Evolutionary conservation across 1,140 invertebrate species (phyloP), one percentile per base, ranked within the genome.

Genomic region (Pollicipes pollicipes): DNA sequence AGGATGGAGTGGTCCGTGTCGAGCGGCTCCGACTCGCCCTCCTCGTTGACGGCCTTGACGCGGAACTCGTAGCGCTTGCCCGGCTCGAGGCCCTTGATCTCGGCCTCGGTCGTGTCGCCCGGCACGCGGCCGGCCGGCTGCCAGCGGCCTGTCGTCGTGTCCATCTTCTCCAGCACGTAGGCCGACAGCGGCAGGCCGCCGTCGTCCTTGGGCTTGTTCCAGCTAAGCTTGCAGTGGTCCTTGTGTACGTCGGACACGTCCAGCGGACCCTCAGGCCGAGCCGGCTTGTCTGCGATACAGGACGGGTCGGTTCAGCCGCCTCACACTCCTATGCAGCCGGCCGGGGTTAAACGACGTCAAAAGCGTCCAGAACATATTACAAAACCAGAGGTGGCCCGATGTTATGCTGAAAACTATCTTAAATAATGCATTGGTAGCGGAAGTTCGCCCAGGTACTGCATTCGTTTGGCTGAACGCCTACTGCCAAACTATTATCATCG

Each of bases 101-200:
- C 87, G 74, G 89, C 85, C 75, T 95, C 90, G 0, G 90, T 89
- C 76, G 90, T 90, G 70, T 89, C 89, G 8, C 93, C 89, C 78
- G 92, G 90, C 27, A 89, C 87, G 74, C 83, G 82, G 68, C 82
- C 83, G 66, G 80, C 76, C 0, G 79, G 79, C 26, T 77, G 74
- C 79, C 79, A 80, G 27, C 74, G 70, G 64, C 91, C 91, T 21
- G 90, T 90, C 30, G 87, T 83, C 0, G 85, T 84, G 77, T 95
- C 92, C 87, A 94, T 91, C 82, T 96, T 96, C 80, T 98, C 96
- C 71, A 98, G 82, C n/a, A 94, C 81, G 78, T 94, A 98, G 17
- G 88, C 88, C 30, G 88, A 89, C 68, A 98, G 83, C 8, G 95
- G 95, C 37, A 95, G 81, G 68, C 94, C 95, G 71, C 96, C 96